Evolutionary conservation across 2,888 invertebrate species (phyloP).

Genomic region (Spodoptera picta): DNA sequence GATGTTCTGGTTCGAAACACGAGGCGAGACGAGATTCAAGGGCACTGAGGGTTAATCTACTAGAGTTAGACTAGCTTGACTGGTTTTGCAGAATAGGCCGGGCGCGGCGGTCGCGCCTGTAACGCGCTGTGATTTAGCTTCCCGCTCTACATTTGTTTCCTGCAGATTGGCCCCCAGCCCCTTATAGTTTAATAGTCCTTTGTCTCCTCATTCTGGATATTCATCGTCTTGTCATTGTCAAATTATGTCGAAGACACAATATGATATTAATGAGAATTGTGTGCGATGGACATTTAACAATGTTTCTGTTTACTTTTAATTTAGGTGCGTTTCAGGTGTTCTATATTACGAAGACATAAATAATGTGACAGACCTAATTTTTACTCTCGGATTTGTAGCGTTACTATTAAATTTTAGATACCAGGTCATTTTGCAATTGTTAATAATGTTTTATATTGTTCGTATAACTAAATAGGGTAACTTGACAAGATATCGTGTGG

Average conservation of each 20-base stretch:
- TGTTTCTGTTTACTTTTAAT: too few relatives aligned
- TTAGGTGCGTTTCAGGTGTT: too few relatives aligned
- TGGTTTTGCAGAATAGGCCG: slow-evolving; percentile 69
- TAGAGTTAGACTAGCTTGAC: slow-evolving; percentile 66
- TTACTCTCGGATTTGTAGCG: too few relatives aligned
- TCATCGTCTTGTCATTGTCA: slow-evolving; percentile 19
- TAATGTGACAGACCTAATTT: too few relatives aligned
- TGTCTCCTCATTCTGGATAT: slow-evolving; percentile 34
- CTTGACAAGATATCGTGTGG: too few relatives aligned
- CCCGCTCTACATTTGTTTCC: slow-evolving; percentile 37
- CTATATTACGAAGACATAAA: too few relatives aligned
- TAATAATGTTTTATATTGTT: too few relatives aligned
- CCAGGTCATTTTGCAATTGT: too few relatives aligned
- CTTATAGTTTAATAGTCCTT: slow-evolving; percentile 46
- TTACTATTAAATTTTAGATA: too few relatives aligned
- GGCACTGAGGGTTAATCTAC: slow-evolving; percentile 64
- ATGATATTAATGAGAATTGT: neutral
- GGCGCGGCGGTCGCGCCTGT: slow-evolving; percentile 59
- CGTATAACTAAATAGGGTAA: too few relatives aligned
- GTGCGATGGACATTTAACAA: too few relatives aligned
- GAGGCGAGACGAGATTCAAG: slow-evolving; percentile 58
- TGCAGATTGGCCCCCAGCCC: slow-evolving; percentile 23
- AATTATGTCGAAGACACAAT: slow-evolving; percentile 3
- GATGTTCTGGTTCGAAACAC: slow-evolving; percentile 56
- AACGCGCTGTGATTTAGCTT: slow-evolving; percentile 67